Evolutionary conservation across 2,797 vertebrate genomes (phyloP).

Genomic region (Anguilla obscura): DNA sequence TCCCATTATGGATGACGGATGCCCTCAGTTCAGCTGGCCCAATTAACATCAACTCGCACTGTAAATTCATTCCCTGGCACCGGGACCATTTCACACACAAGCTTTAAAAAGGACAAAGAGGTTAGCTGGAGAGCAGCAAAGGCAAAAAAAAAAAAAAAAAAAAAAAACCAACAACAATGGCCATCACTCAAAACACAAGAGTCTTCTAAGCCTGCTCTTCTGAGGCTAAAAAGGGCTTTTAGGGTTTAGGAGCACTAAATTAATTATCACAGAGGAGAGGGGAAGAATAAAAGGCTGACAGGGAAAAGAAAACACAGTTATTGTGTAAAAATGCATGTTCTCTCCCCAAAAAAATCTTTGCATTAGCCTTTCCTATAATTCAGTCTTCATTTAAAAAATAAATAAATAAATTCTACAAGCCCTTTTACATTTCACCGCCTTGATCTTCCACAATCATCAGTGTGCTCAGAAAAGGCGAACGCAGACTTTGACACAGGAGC

Average conservation of each 20-base stretch:
- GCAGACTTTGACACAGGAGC: background rate
- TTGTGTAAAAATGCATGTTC: conserved; percentile 20
- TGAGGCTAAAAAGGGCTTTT: conserved; percentile 56
- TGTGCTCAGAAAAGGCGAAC: background rate
- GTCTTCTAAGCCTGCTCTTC: conserved; percentile 41
- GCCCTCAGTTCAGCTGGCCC: conserved; percentile 27
- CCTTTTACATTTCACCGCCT: background rate
- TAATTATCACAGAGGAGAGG: conserved; percentile 52
- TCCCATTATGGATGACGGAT: conserved; percentile 26
- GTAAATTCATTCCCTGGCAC: conserved; percentile 47
- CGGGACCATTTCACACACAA: conserved; percentile 40
- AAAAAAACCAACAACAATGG: conserved; percentile 50
- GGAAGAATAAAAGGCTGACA: conserved; percentile 38
- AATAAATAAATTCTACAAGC: background rate
- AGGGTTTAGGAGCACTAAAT: conserved; percentile 62
- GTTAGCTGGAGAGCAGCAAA: conserved; percentile 48
- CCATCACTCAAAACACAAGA: conserved; percentile 66
- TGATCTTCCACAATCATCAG: background rate
- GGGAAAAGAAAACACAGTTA: conserved; percentile 26
- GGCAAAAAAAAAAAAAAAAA: conserved; percentile 44
- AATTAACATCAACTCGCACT: conserved; percentile 46
- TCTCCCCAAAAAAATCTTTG: background rate
- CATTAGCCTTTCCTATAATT: conserved; percentile 41
- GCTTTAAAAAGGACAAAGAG: conserved; percentile 55
- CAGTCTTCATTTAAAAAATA: conserved; percentile 39